Evolutionary conservation across 2,888 invertebrate genomes (phyloP).

Genomic region (Digitonthophagus gazella): DNA sequence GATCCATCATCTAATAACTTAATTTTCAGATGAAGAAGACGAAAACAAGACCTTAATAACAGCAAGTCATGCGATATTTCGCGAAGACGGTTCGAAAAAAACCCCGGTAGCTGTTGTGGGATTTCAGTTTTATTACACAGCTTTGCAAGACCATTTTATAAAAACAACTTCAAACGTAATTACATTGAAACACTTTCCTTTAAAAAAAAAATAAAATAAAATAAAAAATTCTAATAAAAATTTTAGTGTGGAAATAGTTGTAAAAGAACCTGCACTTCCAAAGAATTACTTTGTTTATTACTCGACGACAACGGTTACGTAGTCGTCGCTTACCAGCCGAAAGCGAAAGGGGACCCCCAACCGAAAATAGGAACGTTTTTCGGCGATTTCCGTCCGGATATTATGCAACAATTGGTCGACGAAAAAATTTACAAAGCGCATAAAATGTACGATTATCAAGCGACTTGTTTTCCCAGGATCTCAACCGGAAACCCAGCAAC

Average conservation of each 20-base stretch:
- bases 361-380: constrained; percentile 81
- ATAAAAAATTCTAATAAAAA: too few species aligned
- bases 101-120: constrained; percentile 72
- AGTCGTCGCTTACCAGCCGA: constrained; percentile 62
- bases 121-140: constrained; percentile 81
- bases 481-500: constrained; percentile 57
- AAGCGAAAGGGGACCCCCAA: constrained; percentile 46
- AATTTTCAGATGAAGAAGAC: constrained; percentile 39
- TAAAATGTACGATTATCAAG: constrained; percentile 83
- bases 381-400: constrained; percentile 69
- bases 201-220: too few species aligned
- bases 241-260: constrained; percentile 49
- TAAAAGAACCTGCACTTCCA: constrained; percentile 60
- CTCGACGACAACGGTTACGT: constrained; percentile 90
- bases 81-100: constrained; percentile 51
- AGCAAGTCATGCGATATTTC: constrained; percentile 82
- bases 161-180: constrained; percentile 76
- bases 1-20: too few species aligned
- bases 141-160: constrained; percentile 73
- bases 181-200: too few species aligned
- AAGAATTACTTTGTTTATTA: constrained; percentile 76
- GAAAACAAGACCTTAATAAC: constrained; percentile 70
- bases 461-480: constrained; percentile 75
- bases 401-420: constrained; percentile 74
- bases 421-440: constrained; percentile 76